A percentile compares a stretch with the other conserved stretches of the same genome.
These are phyloP conservation scores for Drosophila kikkawai DNA, from an alignment of 1,140 invertebrate species.

Conservation along the genomic window DNA sequence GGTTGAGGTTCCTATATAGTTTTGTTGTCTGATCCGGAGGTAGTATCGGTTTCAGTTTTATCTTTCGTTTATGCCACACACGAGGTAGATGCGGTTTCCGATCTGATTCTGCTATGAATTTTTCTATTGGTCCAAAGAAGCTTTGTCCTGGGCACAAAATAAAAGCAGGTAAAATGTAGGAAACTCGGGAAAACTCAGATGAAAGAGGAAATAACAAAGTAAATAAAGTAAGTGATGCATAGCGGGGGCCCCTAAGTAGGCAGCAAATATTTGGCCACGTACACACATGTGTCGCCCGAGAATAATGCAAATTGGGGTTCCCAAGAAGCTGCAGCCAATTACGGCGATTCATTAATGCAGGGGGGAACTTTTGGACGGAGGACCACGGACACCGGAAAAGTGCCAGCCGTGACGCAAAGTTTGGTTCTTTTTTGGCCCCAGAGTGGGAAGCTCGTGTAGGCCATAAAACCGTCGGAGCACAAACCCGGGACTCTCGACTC, in stretches of 20 bases:
- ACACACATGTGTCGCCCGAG: conserved; percentile 45
- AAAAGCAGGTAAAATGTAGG: neutral
- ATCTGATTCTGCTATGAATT: conserved; percentile 46
- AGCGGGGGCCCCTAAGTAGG: conserved; percentile 23
- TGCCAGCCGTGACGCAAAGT: conserved; percentile 35
- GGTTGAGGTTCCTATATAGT: conserved; percentile 31
- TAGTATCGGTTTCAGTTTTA: conserved; percentile 66
- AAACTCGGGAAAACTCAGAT: neutral
- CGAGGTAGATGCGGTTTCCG: conserved; percentile 70
- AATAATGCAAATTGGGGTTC: conserved; percentile 61
- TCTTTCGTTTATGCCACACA: conserved; percentile 30
- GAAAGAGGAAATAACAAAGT: conserved; percentile 13
- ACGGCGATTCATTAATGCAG: conserved; percentile 50
- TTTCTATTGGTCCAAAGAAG: conserved; percentile 32
- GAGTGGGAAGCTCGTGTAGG: conserved; percentile 66
- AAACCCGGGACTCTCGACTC: conserved; percentile 16
- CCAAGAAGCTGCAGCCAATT: conserved; percentile 60
- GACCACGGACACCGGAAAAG: conserved; percentile 12
- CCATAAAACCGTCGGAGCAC: conserved; percentile 63
- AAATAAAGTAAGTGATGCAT: conserved; percentile 23
- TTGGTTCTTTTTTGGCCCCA: neutral
- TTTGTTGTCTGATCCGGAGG: conserved; percentile 55
- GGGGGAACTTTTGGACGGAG: neutral
- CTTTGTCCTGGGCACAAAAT: conserved; percentile 14
- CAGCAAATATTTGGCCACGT: conserved; percentile 55